A percentile compares a stretch with the other conserved stretches of the same genome.
These are phyloP conservation scores for Ceratothoa steindachneri DNA, from an alignment of 2,888 invertebrate species.

Conservation along the genomic window DNA sequence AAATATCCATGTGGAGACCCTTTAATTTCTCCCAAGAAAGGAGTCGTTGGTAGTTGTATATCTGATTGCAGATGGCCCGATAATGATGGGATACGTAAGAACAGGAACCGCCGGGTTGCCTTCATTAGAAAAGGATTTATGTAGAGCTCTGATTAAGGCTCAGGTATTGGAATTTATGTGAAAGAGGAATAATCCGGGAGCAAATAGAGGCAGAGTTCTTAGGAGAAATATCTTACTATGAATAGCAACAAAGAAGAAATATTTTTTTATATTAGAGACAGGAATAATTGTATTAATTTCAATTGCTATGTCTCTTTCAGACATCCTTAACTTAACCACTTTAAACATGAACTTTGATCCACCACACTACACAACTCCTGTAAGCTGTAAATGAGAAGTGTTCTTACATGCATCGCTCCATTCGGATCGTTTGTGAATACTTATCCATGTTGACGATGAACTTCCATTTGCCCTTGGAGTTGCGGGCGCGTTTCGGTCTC, in stretches of 20 bases:
- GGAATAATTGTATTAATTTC: too few relatives aligned
- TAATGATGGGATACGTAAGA: conserved; percentile 74
- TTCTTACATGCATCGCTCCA: conserved; percentile 77
- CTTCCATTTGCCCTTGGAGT: conserved; percentile 77
- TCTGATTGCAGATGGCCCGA: conserved; percentile 74
- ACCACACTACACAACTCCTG: neutral
- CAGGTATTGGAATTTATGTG: neutral
- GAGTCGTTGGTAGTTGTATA: conserved; percentile 75
- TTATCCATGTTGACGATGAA: conserved; percentile 80
- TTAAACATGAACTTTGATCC: too few relatives aligned
- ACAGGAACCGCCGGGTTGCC: conserved; percentile 69
- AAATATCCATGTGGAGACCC: conserved; percentile 77
- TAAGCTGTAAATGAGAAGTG: neutral
- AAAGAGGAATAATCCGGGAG: too few relatives aligned
- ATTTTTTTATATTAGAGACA: too few relatives aligned
- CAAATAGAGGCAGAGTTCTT: too few relatives aligned
- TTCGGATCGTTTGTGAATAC: conserved; percentile 73
- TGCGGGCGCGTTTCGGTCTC: conserved; percentile 72
- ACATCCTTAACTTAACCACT: too few relatives aligned
- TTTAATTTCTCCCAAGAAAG: conserved; percentile 75
- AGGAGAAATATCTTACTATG: too few relatives aligned
- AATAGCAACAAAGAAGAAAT: too few relatives aligned
- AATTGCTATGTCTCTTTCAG: too few relatives aligned
- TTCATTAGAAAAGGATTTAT: conserved; percentile 51
- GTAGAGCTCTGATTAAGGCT: neutral